Percentiles rank a stretch among this genome's conserved stretches.
Conservation (phyloP, 92 coral and sea anemone species). For the Metridium senile region DNA sequence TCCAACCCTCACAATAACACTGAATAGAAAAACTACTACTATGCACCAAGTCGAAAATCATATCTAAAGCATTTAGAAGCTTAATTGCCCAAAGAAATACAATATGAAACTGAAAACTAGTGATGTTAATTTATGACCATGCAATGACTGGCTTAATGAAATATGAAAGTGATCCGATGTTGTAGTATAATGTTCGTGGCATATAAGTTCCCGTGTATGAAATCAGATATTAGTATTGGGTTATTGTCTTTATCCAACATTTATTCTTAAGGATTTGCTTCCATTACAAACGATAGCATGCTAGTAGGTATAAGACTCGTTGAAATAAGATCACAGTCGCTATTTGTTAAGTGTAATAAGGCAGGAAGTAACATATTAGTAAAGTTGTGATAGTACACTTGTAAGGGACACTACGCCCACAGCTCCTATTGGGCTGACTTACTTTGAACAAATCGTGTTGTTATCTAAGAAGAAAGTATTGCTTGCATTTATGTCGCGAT, state of each 20-base stretch:
- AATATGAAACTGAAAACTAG: constrained; percentile 26
- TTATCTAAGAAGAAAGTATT: not conserved
- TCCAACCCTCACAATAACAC: not conserved
- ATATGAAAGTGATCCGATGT: constrained; percentile 30
- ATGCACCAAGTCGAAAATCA: not conserved
- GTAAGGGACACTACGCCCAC: constrained; percentile 37
- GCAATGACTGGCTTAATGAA: constrained; percentile 7
- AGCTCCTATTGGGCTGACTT: constrained; percentile 7
- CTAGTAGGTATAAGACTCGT: constrained; percentile 1
- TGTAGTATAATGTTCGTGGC: constrained; percentile 4
- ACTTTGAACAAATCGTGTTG: not conserved
- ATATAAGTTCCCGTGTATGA: not conserved
- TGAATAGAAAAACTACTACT: not conserved
- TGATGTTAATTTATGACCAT: not conserved
- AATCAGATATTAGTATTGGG: constrained; percentile 17
- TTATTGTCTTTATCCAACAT: constrained; percentile 16
- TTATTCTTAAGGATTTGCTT: constrained; percentile 7
- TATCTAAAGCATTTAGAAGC: not conserved
- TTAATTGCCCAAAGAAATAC: constrained; percentile 16
- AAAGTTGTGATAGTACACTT: constrained; percentile 35
- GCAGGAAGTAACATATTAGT: constrained; percentile 45
- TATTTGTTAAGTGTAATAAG: constrained; percentile 26
- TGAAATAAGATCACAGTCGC: constrained; percentile 33
- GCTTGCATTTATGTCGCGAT: constrained; percentile 13
- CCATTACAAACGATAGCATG: constrained; percentile 24